These are phyloP conservation scores for Gracilinanus agilis DNA, from an alignment of 2,113 vertebrate genomes.

Conservation along the genomic window DNA sequence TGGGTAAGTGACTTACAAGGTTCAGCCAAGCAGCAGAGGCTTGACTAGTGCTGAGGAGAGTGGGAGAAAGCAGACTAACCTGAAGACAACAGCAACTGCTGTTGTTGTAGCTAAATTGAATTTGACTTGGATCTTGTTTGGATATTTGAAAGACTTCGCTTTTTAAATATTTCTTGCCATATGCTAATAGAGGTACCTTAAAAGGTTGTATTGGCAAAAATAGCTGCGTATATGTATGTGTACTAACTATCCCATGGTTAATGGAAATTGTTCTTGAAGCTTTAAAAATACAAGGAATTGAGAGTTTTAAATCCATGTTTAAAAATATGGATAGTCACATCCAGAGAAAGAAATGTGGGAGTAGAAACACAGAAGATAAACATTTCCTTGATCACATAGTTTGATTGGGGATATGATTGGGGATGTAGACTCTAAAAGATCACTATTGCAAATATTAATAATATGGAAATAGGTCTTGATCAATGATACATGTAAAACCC, in stretches of 20 bases:
- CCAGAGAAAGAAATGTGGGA: too few species aligned
- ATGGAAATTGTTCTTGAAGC: not conserved
- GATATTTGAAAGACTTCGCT: conserved; percentile 9
- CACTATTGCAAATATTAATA: too few species aligned
- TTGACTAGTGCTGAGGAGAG: not conserved
- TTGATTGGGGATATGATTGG: too few species aligned
- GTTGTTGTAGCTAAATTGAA: conserved; percentile 18
- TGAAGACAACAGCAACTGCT: conserved; percentile 20
- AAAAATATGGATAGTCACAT: not conserved
- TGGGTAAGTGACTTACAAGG: not conserved
- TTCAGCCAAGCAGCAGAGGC: not conserved
- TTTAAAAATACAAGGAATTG: not conserved
- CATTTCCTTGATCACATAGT: too few species aligned
- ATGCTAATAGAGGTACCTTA: conserved; percentile 13
- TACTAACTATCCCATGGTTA: not conserved
- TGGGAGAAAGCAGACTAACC: not conserved
- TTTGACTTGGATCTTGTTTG: conserved; percentile 10
- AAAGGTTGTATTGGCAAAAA: not conserved
- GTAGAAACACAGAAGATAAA: too few species aligned
- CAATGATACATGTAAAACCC: too few species aligned
- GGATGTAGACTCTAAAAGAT: too few species aligned
- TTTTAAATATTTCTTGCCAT: conserved; percentile 25
- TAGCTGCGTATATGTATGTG: not conserved
- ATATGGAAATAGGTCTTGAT: too few species aligned
- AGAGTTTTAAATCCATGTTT: not conserved